Evolutionary conservation across 2,113 vertebrate species (phyloP), one percentile per base, ranked within the genome.

Genomic region (Naja naja): DNA sequence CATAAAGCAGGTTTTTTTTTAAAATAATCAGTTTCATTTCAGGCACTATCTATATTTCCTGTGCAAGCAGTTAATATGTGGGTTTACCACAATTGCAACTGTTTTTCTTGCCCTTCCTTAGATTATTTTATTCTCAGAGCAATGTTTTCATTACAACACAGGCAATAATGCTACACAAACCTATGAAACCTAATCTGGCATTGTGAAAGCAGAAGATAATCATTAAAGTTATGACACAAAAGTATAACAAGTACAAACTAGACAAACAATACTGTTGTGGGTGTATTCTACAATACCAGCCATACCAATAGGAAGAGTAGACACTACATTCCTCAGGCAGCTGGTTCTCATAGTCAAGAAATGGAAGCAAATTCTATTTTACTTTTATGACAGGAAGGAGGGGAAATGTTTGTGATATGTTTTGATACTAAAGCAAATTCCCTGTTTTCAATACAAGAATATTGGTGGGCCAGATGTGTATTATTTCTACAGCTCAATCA

Each of bases 1-100:
- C 0, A 1, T 23, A 52, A 74, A 39, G 16, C 3, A 2, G 23
- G 2, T 0, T 14, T 89, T 93, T 93, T 94, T 91, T 91, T 93
- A 93, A 93, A 25, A 93, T 93, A 93, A 54, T 87, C 88, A 39
- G 69, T 91, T 64, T 60, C 54, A 94, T 30, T 90, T 2, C 49
- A 92, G 94, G 88, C 34, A 58, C 90, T 53, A 90, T 52, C 93
- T 89, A 91, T 87, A 90, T 64, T 97, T 97, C 96, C 95, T 96
- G 95, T 56, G 91, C 58, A 93, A 94, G 85, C 89, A 69, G 20
- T 18, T 0, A 9, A 85, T 60, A 93, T 93, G 1, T 93, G 87
- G 43, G 16, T 12, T 87, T 27, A 45, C 56, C 81, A 64, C 25
- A 53, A 47, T 52, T 30, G 58, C 60, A 86, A 92, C 89, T 74